These are phyloP conservation scores for Eriosoma lanigerum DNA, from an alignment of 1,140 invertebrate species.

Conservation along the genomic window DNA sequence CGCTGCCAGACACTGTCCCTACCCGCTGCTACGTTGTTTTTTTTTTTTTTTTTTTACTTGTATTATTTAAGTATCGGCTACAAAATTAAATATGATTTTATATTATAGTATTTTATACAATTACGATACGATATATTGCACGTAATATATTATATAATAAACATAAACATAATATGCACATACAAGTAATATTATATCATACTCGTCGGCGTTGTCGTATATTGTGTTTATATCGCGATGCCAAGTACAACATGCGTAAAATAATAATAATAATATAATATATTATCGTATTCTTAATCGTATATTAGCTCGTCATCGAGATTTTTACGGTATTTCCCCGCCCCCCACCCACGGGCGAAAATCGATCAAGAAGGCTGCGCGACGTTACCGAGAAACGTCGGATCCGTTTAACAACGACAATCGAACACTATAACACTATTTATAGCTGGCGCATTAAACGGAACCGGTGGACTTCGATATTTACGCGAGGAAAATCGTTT, in stretches of 20 bases:
- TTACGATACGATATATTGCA: neutral
- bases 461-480: conserved; percentile 5
- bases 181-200: too few species aligned
- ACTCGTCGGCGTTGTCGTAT: too few species aligned
- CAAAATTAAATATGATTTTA: neutral
- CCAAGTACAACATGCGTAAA: neutral
- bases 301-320: neutral
- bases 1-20: neutral
- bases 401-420: conserved; percentile 13
- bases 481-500: conserved; percentile 3
- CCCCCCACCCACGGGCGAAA: neutral
- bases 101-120: too few species aligned
- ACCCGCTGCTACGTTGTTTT: neutral
- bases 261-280: neutral
- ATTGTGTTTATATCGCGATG: neutral
- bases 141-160: neutral
- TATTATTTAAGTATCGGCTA: neutral
- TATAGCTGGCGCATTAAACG: neutral
- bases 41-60: too few species aligned
- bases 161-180: too few species aligned
- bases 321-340: neutral
- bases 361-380: neutral
- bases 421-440: too few species aligned
- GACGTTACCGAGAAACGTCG: conserved; percentile 35
- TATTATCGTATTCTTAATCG: neutral